Base-by-base conservation (phyloP, 2,113 vertebrate species). In the Oostethus manadensis region DNA sequence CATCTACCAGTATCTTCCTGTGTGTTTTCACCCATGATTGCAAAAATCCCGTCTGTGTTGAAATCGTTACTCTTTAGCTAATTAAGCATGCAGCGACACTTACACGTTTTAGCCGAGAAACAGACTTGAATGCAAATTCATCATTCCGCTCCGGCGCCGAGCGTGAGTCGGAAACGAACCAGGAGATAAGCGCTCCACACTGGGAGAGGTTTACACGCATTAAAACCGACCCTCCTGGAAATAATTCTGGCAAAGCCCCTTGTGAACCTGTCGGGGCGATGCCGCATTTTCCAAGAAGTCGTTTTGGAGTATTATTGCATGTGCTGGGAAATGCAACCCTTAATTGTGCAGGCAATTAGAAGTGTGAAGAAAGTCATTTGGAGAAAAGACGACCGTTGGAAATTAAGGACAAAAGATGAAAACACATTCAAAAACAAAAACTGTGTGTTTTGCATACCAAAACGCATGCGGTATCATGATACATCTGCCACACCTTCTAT, bases 31-130 rank as follows among this genome's bases (percentile, higher is more conserved):
- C 64, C 70, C 73, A 66, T 69, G 82, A 76, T 61, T 68, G 66
- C 64, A 67, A 76, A n/a, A 76, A 80, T 70, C 68, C 70, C 74
- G 82, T 84, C 75, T 74, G 15, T 1, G 50, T 54, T 61, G 66
- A 85, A 86, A 84, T 83, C 81, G 68, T 66, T 65, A 77, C 66
- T 58, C 68, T 70, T 74, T 68, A 44, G 66, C 59, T 73, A 75
- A 80, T 81, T 68, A 78, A 75, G 58, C 73, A 62, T 18, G 73
- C 56, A 66, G 1, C 60, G 70, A 78, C 62, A 64, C 66, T 74
- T 66, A 64, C 49, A 56, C 18, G 51, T 74, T 76, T 68, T 2
- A 47, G 58, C 33, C 17, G 68, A 68, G 58, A 62, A 80, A 68
- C 58, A 17, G 58, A 71, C 60, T 46, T 7, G 49, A 46, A 45